A percentile compares a stretch with the other conserved stretches of the same genome.
phyloP scores from a whole-genome alignment of 2,888 invertebrate genomes.

The Drosophila prolongata region DNA sequence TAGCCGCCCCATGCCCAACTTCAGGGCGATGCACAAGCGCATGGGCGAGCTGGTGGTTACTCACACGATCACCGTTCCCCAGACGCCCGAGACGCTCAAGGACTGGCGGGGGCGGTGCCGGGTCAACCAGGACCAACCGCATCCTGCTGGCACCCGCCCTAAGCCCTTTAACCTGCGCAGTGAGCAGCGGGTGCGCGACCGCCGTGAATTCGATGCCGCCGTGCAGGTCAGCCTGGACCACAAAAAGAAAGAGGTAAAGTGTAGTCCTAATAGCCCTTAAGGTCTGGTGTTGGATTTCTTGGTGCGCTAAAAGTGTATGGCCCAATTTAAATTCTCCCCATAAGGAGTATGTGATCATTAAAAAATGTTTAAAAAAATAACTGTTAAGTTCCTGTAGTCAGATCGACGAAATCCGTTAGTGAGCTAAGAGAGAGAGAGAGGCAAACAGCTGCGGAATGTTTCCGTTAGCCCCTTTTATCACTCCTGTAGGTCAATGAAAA shows the following conservation, averaged over 20 bases:
- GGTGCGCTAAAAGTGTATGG: too few species aligned
- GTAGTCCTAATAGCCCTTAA: conserved; percentile 5
- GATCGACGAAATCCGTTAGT: too few species aligned
- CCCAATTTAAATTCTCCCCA: too few species aligned
- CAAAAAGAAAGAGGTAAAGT: conserved; percentile 80
- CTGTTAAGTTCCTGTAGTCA: too few species aligned
- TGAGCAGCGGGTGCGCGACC: conserved; percentile 78
- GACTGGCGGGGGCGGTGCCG: conserved; percentile 58
- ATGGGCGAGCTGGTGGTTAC: conserved; percentile 41
- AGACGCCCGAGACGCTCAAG: conserved; percentile 80
- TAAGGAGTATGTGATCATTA: too few species aligned
- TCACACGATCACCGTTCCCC: conserved; percentile 71
- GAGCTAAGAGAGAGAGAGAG: too few species aligned
- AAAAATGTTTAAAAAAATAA: too few species aligned
- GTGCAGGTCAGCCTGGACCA: conserved; percentile 65
- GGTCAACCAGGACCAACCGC: background rate
- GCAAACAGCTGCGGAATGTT: too few species aligned
- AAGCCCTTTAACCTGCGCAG: conserved; percentile 80
- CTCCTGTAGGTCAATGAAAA: too few species aligned
- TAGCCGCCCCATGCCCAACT: conserved; percentile 82
- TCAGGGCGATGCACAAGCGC: conserved; percentile 56
- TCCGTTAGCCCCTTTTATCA: too few species aligned
- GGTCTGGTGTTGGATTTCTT: background rate
- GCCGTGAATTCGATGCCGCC: conserved; percentile 77
- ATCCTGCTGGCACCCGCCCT: background rate